Base-by-base conservation (phyloP, 2,888 invertebrate species). In the Tachina grossa region DNA sequence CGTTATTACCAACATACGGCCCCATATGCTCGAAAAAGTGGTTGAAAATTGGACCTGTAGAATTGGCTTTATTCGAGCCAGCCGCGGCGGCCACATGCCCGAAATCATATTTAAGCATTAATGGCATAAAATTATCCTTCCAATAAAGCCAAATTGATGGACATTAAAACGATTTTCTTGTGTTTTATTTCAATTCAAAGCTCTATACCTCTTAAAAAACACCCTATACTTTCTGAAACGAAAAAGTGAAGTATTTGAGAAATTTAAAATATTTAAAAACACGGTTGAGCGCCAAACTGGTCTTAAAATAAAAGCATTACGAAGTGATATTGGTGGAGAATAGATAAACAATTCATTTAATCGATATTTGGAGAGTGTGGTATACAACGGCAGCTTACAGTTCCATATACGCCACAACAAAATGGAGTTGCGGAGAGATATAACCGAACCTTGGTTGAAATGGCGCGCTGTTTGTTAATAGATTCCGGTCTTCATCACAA, bases 391-490 rank as follows among this genome's bases (percentile, higher is more conserved):
- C 85, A 88, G 51, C 43, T 87, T 9, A 87, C 87, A 1, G 79
- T 84, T 2, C 65, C 78, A n/a, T 87, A 87, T 55, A 87, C 87
- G 31, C 88, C 88, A 9, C 87, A 88, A 19, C 87, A 88, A 74
- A 88, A 88, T 53, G 87, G 88, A 0, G 87, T 88, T 1, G 87
- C 87, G 0, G 87, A 88, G 65, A 57, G 88, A 8, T 81, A 66
- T 0, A 88, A 88, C 69, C 71, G 87, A 6, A 88, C 86, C 1
- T 55, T 88, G 14, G 69, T 90, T 14, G 89, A 90, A 57, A 88
- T 88, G 78, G 89, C 89, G 3, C 84, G 90, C 8, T 84, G 88
- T 11, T 88, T 91, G 87, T 43, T 91, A 16, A 51, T 88, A 1
- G 77, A 88, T 49, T 72, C 88, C 22, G 83, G 80, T 5, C n/a